phyloP scores from a whole-genome alignment of 2,888 invertebrate species.

The Heliconius sara region DNA sequence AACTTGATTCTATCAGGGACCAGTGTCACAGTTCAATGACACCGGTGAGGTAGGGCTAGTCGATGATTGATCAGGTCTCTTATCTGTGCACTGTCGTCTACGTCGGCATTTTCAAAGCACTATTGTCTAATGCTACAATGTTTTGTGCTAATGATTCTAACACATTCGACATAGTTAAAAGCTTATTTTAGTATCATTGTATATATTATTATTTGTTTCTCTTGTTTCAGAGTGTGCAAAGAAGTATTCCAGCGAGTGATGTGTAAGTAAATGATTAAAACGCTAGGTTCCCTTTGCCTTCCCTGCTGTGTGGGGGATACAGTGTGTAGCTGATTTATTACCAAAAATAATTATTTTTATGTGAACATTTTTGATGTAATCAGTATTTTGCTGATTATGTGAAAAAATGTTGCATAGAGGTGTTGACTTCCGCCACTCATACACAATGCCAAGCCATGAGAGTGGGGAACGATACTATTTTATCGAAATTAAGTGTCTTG shows the following conservation, averaged over 20 bases:
- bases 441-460: no score
- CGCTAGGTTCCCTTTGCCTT: no score
- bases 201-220: constrained; percentile 5
- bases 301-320: no score
- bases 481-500: no score
- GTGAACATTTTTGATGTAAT: no score
- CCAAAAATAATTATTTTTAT: not conserved
- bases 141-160: constrained; percentile 66
- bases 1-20: constrained; percentile 75
- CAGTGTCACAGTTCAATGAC: constrained; percentile 72
- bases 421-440: no score
- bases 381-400: no score
- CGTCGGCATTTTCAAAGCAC: constrained; percentile 80
- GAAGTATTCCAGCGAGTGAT: constrained; percentile 58
- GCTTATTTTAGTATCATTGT: constrained; percentile 24
- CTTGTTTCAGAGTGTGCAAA: constrained; percentile 75
- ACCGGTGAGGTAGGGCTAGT: constrained; percentile 78
- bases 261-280: constrained; percentile 62
- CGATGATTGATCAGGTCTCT: constrained; percentile 81
- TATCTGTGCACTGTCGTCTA: constrained; percentile 80
- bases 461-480: no score
- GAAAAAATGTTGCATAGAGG: no score
- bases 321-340: not conserved
- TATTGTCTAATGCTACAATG: constrained; percentile 73
- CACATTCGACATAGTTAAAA: constrained; percentile 35